phyloP scores from a whole-genome alignment of 1,140 invertebrate genomes.

The Brachionus asplanchnoidis region DNA sequence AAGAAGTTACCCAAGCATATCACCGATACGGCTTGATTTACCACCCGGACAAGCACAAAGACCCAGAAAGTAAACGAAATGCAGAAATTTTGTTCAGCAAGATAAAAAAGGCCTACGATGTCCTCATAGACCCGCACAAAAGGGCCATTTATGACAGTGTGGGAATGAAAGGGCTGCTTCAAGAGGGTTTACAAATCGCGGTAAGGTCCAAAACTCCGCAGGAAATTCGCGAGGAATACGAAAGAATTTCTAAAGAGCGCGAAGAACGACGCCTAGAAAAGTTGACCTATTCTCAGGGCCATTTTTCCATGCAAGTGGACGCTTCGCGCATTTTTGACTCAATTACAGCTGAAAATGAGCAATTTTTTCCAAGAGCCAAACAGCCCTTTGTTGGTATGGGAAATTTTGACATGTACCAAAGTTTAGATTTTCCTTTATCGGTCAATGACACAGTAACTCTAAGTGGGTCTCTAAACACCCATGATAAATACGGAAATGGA shows the following conservation, averaged over 20 bases:
- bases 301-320: slow-evolving; percentile 36
- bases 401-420: slow-evolving; percentile 36
- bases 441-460: background rate
- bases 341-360: background rate
- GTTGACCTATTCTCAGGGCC: slow-evolving; percentile 72
- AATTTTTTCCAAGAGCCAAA: background rate
- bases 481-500: background rate
- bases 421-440: slow-evolving; percentile 9
- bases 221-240: slow-evolving; percentile 90
- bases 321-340: background rate
- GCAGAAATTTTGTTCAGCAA: slow-evolving; percentile 26
- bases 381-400: background rate
- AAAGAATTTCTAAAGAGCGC: slow-evolving; percentile 69
- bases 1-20: slow-evolving; percentile 34
- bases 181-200: slow-evolving; percentile 58
- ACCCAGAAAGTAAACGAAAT: background rate
- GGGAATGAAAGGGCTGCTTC: slow-evolving; percentile 24
- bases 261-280: slow-evolving; percentile 78
- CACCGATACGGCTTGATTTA: slow-evolving; percentile 14
- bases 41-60: slow-evolving; percentile 41
- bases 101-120: slow-evolving; percentile 41
- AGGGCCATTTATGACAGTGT: slow-evolving; percentile 40
- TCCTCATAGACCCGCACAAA: slow-evolving; percentile 39
- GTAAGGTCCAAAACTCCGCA: slow-evolving; percentile 79
- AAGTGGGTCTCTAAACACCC: background rate